These are phyloP conservation scores for Styela clava DNA, from an alignment of 23 tunicate species.

Conservation along the genomic window DNA sequence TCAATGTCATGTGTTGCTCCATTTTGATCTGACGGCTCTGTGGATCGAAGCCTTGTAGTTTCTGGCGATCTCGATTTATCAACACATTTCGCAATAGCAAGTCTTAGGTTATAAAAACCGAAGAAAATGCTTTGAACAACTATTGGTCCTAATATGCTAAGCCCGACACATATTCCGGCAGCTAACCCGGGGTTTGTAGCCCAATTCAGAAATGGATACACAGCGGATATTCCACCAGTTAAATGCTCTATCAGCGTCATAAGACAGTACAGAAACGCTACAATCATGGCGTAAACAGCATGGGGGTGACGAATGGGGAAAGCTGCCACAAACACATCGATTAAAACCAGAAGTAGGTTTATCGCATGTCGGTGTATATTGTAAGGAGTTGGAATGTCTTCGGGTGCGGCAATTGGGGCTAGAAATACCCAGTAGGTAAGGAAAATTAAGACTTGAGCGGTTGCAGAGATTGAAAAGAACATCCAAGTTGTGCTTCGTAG, in stretches of 20 bases:
- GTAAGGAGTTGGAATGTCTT: not conserved
- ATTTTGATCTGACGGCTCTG: not conserved
- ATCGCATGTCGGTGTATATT: constrained; percentile 8
- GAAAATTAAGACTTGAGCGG: not conserved
- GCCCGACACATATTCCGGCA: not conserved
- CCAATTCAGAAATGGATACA: constrained; percentile 19
- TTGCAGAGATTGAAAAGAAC: not conserved
- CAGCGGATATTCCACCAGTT: constrained; percentile 13
- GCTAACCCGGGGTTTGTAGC: not conserved
- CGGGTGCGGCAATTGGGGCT: not conserved
- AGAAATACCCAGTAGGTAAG: constrained; percentile 8
- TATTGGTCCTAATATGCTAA: not conserved
- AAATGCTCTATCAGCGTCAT: not conserved
- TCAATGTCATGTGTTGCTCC: not conserved
- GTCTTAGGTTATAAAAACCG: not conserved
- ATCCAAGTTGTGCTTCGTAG: not conserved
- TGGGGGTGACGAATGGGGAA: constrained; percentile 3
- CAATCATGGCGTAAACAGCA: not conserved
- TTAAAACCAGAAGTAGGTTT: not conserved
- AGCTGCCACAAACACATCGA: not conserved
- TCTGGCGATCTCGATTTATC: not conserved
- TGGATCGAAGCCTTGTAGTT: not conserved
- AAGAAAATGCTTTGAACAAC: not conserved
- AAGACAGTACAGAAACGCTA: not conserved
- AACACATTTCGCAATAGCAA: not conserved